Evolutionary conservation across 2,113 vertebrate genomes (phyloP), one percentile per base, ranked within the genome.

Genomic region (Columba livia): DNA sequence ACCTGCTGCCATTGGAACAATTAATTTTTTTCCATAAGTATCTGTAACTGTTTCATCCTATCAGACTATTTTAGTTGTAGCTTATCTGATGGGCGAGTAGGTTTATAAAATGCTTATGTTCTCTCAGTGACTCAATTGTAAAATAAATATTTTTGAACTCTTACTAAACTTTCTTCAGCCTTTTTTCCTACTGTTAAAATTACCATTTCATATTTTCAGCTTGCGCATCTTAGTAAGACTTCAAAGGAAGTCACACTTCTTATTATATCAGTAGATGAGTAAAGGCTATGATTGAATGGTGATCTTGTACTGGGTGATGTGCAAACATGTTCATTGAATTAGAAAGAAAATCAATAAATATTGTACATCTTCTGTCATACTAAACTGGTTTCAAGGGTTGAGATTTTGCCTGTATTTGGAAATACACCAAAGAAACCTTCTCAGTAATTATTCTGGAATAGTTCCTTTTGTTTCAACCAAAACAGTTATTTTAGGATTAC

Each of bases 261-360:
- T 58, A 14, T 38, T 57, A 3, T 28, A 31, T 42, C 26, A 26
- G 23, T 32, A 28, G 54, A 17, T 42, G 11, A 66, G 15, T 40
- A 65, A 70, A 26, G 10, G 2, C 19, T 36, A 12, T n/a, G 31
- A 24, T 13, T 31, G 13, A 50, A 40, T 8, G 11, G 31, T 32
- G 5, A 9, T 50, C 24, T 51, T 44, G 9, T 19, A 32, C 10
- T 70, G n/a, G n/a, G 60, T 69, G 15, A 34, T 8, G 9, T 67
- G 34, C 4, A 29, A 71, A 48, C 0, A 12, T 0, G 0, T 58
- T 48, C 20, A 25, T 2, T 61, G 31, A 64, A 53, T 62, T 80
- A 12, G 54, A 86, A 86, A 65, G 4, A 54, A 91, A 34, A 71
- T n/a, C 44, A 44, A 31, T 9, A 47, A 9, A 12, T 66, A 24